Percentiles rank a stretch among this genome's conserved stretches.
phyloP scores from a whole-genome alignment of 1,140 invertebrate species.

The Meteorus sp. region DNA sequence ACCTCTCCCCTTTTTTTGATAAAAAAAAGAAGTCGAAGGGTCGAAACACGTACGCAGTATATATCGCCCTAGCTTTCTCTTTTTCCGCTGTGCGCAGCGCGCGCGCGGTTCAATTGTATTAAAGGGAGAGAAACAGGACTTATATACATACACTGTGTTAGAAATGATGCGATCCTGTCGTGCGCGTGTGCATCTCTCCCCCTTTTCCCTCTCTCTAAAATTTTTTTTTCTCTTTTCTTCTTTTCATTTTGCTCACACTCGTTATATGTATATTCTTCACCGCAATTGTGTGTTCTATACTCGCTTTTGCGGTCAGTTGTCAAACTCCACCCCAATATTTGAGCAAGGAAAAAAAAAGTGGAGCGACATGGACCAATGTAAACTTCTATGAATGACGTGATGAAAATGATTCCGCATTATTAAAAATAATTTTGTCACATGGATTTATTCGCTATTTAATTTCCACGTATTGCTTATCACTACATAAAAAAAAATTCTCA shows the following conservation, averaged over 20 bases:
- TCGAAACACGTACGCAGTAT: not conserved
- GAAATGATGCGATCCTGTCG: constrained; percentile 1
- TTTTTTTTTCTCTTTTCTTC: not conserved
- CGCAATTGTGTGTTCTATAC: constrained; percentile 30
- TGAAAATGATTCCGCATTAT: too few relatives aligned
- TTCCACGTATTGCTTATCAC: too few relatives aligned
- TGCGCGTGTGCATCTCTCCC: not conserved
- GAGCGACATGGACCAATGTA: too few relatives aligned
- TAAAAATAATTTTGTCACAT: too few relatives aligned
- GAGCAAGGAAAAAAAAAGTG: too few relatives aligned
- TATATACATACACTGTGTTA: not conserved
- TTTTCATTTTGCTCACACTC: constrained; percentile 26
- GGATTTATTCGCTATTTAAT: too few relatives aligned
- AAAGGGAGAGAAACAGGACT: not conserved
- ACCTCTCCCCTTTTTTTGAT: constrained; percentile 19
- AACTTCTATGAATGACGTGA: too few relatives aligned
- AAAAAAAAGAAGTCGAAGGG: constrained; percentile 17
- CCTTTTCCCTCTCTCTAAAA: constrained; percentile 11
- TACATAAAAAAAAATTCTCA: too few relatives aligned
- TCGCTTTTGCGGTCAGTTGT: constrained; percentile 33
- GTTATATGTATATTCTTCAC: not conserved
- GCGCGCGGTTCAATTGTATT: constrained; percentile 19
- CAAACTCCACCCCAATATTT: constrained; percentile 1
- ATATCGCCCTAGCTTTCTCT: constrained; percentile 2
- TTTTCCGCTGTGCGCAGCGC: too few relatives aligned